These are phyloP conservation scores for Spheniscus humboldti DNA, from an alignment of 2,797 vertebrate species.

Conservation along the genomic window DNA sequence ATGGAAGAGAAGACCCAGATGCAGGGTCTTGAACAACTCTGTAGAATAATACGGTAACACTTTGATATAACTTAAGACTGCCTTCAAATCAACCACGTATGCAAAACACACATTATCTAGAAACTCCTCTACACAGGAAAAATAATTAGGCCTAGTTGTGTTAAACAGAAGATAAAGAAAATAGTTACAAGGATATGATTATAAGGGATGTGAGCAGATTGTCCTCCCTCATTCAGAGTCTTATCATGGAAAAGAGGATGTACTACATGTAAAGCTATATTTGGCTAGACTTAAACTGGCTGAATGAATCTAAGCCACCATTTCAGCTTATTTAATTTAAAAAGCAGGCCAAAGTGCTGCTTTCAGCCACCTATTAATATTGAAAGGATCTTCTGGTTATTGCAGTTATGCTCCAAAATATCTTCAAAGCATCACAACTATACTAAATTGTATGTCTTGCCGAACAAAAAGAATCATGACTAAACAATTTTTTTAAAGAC, in stretches of 20 bases:
- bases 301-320: conserved; percentile 4
- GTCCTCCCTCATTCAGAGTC: not conserved
- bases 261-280: not conserved
- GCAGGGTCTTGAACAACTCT: not conserved
- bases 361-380: conserved; percentile 30
- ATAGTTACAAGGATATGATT: not conserved
- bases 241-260: not conserved
- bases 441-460: not conserved
- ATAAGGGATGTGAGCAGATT: not conserved
- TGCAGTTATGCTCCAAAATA: not conserved
- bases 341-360: conserved; percentile 20
- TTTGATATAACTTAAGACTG: not conserved
- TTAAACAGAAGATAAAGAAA: conserved; percentile 17
- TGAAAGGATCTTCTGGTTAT: conserved; percentile 17
- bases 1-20: not conserved
- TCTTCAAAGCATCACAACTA: not conserved
- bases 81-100: not conserved
- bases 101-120: not conserved
- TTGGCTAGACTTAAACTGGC: not conserved
- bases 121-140: not conserved
- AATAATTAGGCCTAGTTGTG: not conserved
- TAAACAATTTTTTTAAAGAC: not conserved
- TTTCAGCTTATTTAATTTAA: conserved; percentile 17
- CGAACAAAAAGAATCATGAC: not conserved
- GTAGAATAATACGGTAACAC: not conserved